A percentile compares a stretch with the other conserved stretches of the same genome.
Conservation (phyloP, 2,797 vertebrate genomes). For the Bovichtus variegatus region DNA sequence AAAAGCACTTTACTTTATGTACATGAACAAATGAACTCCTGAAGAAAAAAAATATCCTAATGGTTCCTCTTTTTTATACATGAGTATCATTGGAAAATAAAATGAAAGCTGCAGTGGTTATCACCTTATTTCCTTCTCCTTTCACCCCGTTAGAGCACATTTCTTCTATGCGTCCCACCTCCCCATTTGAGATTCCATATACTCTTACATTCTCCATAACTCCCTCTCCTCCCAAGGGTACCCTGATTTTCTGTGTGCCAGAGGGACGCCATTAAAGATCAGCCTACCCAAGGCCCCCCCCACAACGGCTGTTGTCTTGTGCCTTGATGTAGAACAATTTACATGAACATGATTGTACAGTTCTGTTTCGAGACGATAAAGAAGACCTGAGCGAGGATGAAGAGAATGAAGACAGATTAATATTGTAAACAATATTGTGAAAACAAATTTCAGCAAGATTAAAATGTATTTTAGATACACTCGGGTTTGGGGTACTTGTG, state of each 20-base stretch:
- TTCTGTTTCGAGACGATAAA: conserved; percentile 81
- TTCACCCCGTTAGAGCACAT: conserved; percentile 78
- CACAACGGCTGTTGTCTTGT: conserved; percentile 87
- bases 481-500: conserved; percentile 87
- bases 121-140: conserved; percentile 59
- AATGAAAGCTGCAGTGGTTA: conserved; percentile 80
- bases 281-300: conserved; percentile 84
- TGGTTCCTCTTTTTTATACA: conserved; percentile 86
- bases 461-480: conserved; percentile 98
- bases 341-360: conserved; percentile 91
- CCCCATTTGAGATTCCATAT: conserved; percentile 45
- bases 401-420: conserved; percentile 72
- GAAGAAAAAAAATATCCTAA: conserved; percentile 45
- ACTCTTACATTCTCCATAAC: conserved; percentile 40
- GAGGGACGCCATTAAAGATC: conserved; percentile 85
- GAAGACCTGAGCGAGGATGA: conserved; percentile 65
- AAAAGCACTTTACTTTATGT: conserved; percentile 86
- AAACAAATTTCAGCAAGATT: conserved; percentile 91
- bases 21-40: conserved; percentile 79
- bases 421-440: conserved; percentile 88
- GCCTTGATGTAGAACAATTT: conserved; percentile 90
- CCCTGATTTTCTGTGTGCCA: conserved; percentile 72
- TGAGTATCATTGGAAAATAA: conserved; percentile 88
- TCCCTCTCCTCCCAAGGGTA: conserved; percentile 27
- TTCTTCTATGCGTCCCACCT: conserved; percentile 67